These are phyloP conservation scores for Ridgeia piscesae DNA, from an alignment of 1,140 invertebrate genomes.

Conservation along the genomic window DNA sequence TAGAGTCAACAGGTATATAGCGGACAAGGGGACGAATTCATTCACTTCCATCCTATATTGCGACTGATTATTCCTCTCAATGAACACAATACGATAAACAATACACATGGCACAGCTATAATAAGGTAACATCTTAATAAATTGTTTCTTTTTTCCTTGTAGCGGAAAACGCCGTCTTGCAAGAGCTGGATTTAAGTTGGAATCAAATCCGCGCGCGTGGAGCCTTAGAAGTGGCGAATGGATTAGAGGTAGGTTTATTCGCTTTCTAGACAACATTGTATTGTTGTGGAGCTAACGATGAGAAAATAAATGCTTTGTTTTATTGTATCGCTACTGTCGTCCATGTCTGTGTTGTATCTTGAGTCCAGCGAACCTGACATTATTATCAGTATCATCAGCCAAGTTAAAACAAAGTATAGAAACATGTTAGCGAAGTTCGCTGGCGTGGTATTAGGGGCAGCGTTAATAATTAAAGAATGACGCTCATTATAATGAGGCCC, in stretches of 20 bases:
- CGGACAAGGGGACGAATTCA: background rate
- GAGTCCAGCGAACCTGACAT: too few species aligned
- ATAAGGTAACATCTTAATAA: background rate
- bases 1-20: background rate
- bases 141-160: background rate
- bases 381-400: background rate
- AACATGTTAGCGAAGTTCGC: background rate
- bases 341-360: background rate
- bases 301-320: background rate
- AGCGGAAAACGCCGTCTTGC: slow-evolving; percentile 27
- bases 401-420: background rate
- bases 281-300: background rate
- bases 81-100: background rate
- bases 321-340: background rate
- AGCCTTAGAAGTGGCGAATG: slow-evolving; percentile 20
- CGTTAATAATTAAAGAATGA: background rate
- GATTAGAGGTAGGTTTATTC: slow-evolving; percentile 19
- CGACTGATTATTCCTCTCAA: background rate
- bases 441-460: background rate
- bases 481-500: background rate
- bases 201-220: slow-evolving; percentile 23
- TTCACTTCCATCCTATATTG: background rate
- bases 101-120: background rate
- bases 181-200: slow-evolving; percentile 30
- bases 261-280: too few species aligned